Percentiles rank a stretch among this genome's conserved stretches.
Conservation (phyloP, 2,888 invertebrate genomes). For the Ceramica pisi region DNA sequence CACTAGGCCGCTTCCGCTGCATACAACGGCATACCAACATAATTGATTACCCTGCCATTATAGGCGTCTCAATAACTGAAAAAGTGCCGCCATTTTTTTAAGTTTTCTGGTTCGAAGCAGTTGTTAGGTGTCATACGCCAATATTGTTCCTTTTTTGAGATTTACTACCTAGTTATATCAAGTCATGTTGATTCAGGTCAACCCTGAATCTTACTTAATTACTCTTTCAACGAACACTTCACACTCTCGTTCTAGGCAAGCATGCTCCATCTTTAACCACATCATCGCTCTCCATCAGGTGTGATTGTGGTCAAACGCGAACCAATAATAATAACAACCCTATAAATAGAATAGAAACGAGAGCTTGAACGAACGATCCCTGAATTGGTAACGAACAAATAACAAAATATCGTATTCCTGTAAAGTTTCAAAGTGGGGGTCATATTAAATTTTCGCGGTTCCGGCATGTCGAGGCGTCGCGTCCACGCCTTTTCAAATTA, state of each 20-base stretch:
- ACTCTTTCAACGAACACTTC: too few relatives aligned
- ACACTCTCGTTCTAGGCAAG: too few relatives aligned
- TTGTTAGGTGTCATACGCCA: not conserved
- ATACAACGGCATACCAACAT: slow-evolving; percentile 45
- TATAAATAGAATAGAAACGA: slow-evolving; percentile 17
- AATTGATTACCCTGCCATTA: slow-evolving; percentile 51
- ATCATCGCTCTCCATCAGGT: too few relatives aligned
- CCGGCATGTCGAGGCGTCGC: slow-evolving; percentile 15
- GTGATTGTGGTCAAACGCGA: too few relatives aligned
- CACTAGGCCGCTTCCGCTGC: slow-evolving; percentile 56
- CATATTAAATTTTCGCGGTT: slow-evolving; percentile 55
- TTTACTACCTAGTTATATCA: not conserved
- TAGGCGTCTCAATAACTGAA: slow-evolving; percentile 23
- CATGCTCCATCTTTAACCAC: too few relatives aligned
- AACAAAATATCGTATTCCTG: slow-evolving; percentile 43
- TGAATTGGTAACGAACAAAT: slow-evolving; percentile 44
- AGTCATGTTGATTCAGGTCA: not conserved
- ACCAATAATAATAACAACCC: too few relatives aligned
- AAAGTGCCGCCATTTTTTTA: not conserved
- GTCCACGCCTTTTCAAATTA: slow-evolving; percentile 63
- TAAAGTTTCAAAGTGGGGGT: slow-evolving; percentile 40
- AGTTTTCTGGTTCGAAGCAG: not conserved
- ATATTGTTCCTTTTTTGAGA: not conserved
- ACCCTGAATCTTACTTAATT: not conserved
- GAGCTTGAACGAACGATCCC: slow-evolving; percentile 23